Percentiles rank a stretch among this genome's conserved stretches.
phyloP scores from a whole-genome alignment of 2,113 vertebrate species.

The Saguinus midas region DNA sequence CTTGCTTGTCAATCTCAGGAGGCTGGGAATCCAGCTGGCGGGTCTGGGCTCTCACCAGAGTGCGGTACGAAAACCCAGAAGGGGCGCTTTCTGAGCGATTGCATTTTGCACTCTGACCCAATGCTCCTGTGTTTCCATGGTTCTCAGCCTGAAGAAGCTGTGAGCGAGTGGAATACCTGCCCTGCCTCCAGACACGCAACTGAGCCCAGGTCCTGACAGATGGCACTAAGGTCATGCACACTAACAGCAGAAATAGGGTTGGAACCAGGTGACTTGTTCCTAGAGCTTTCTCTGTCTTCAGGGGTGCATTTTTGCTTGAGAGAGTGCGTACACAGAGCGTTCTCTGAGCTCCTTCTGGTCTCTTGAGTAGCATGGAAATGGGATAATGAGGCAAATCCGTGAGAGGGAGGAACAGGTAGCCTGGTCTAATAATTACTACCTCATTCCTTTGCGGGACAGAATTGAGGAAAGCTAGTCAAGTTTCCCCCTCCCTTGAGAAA shows the following conservation, averaged over 20 bases:
- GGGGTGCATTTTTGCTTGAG: background rate
- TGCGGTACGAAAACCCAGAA: background rate
- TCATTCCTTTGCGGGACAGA: background rate
- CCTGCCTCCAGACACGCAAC: background rate
- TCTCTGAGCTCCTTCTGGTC: background rate
- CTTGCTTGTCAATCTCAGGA: background rate
- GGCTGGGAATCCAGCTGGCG: background rate
- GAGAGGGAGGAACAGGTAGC: background rate
- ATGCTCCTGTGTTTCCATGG: fast-evolving
- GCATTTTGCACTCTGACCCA: background rate
- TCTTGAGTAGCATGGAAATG: background rate
- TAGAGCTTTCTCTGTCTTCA: background rate
- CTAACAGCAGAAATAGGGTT: background rate
- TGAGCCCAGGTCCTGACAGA: background rate
- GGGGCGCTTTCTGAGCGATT: background rate
- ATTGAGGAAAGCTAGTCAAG: background rate
- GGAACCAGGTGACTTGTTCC: background rate
- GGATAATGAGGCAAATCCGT: background rate
- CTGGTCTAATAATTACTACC: background rate
- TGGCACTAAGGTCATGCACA: background rate
- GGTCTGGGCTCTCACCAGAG: background rate
- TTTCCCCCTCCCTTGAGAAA: background rate
- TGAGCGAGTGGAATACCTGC: background rate
- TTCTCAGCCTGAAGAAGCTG: background rate
- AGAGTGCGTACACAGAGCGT: background rate